A percentile compares a stretch with the other conserved stretches of the same genome.
These are phyloP conservation scores for Tillus elongatus DNA, from an alignment of 2,888 invertebrate genomes.

Conservation along the genomic window DNA sequence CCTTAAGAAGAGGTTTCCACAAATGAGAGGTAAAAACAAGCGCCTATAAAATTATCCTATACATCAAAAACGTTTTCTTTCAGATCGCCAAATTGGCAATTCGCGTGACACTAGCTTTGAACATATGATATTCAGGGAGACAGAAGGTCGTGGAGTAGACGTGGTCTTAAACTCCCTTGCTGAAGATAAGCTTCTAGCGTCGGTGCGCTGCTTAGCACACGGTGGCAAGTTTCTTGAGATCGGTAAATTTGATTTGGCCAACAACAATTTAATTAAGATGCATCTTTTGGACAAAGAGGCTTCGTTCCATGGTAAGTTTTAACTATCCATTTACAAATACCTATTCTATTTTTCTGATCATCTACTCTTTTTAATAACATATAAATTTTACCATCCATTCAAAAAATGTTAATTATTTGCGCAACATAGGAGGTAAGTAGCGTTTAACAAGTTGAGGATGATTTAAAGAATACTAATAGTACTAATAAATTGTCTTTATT, in stretches of 20 bases:
- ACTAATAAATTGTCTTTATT: no score
- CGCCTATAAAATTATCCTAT: no score
- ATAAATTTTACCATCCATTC: no score
- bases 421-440: no score
- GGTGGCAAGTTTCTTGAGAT: slow-evolving; percentile 73
- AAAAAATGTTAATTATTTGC: no score
- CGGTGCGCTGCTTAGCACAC: slow-evolving; percentile 50
- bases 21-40: slow-evolving; percentile 34
- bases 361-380: no score
- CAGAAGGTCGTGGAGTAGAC: slow-evolving; percentile 82
- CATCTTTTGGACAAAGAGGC: slow-evolving; percentile 60
- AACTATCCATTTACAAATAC: no score
- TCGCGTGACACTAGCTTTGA: slow-evolving; percentile 84
- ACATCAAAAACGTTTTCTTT: slow-evolving; percentile 8
- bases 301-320: slow-evolving; percentile 73
- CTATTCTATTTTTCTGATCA: no score
- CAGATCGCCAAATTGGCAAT: slow-evolving; percentile 63
- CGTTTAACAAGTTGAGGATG: no score
- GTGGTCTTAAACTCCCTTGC: slow-evolving; percentile 84
- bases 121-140: slow-evolving; percentile 67
- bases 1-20: slow-evolving; percentile 46
- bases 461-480: no score
- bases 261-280: slow-evolving; percentile 56
- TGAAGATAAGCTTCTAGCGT: slow-evolving; percentile 79
- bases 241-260: slow-evolving; percentile 72